phyloP scores from a whole-genome alignment of 2,113 vertebrate species.

The Platysternon megacephalum region DNA sequence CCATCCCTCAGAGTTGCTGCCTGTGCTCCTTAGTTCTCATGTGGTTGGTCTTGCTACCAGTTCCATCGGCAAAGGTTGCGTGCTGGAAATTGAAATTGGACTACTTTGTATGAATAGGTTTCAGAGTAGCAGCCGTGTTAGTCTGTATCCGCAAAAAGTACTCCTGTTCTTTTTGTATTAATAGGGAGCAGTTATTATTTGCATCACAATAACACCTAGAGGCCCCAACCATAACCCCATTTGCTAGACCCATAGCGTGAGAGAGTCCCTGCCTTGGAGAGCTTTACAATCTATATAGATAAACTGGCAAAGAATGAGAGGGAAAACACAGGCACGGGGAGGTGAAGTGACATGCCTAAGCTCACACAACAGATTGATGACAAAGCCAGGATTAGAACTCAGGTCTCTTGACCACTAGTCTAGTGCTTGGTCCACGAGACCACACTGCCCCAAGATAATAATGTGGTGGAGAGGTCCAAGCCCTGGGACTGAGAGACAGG shows the following conservation, averaged over 20 bases:
- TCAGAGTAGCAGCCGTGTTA: too few species aligned
- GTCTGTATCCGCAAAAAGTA: too few species aligned
- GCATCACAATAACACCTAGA: background rate
- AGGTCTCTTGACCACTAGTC: background rate
- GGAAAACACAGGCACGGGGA: background rate
- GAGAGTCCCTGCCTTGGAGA: background rate
- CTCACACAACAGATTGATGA: fast-evolving
- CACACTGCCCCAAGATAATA: background rate
- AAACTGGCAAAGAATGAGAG: background rate
- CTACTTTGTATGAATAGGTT: background rate
- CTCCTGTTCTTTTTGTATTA: too few species aligned
- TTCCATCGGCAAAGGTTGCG: background rate
- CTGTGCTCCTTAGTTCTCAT: background rate
- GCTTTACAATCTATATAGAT: background rate
- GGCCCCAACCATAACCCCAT: background rate
- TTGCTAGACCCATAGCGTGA: background rate
- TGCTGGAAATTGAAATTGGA: background rate
- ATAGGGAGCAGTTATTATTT: background rate
- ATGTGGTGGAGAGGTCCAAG: background rate
- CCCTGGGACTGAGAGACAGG: background rate
- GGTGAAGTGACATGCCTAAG: background rate
- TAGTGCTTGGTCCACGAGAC: background rate
- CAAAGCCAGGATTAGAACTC: background rate
- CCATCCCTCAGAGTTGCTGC: background rate
- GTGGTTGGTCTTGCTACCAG: background rate